Evolutionary conservation across 1,140 invertebrate species (phyloP), one percentile per base, ranked within the genome.

Genomic region (Ceratitis capitata): DNA sequence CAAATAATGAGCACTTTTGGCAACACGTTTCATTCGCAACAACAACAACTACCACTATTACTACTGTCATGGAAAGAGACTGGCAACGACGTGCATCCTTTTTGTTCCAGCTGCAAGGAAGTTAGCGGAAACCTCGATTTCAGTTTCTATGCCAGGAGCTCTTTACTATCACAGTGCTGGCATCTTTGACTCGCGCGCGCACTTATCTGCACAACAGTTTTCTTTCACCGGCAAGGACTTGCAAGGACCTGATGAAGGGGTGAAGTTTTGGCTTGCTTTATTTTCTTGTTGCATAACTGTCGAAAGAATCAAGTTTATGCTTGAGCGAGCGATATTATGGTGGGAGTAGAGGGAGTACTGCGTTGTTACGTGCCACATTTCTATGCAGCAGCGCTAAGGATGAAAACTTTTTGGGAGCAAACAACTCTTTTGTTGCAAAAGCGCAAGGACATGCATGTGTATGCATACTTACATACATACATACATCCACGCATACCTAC

Each of bases 1-100:
- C 35, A 78, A 45, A 78, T 78, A 45, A 78, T 78, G 69, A 78
- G 69, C 69, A 45, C 19, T 78, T 78, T 78, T 10, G 69, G 69
- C 42, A 45, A 45, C 69, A 78, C 69, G 39, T 78, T 78, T n/a
- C 32, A 32, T 45, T 45, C 45, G 69, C 39, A 78, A 23, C 69
- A 78, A 45, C 32, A 45, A 78, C 39, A 2, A 19, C 69, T 45
- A 78, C 69, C 42, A 69, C 5, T 7, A 69, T 14, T 5, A 26
- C 14, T 42, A 39, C 12, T 19, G 14, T 1, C n/a, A n/a, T n/a
- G n/a, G n/a, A n/a, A n/a, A n/a, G n/a, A n/a, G n/a, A n/a, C n/a
- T n/a, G n/a, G n/a, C n/a, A n/a, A n/a, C n/a, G n/a, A n/a, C n/a
- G n/a, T 23, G 23, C 2, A 45, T 9, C 9, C 16, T 45, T 45